Evolutionary conservation across 2,797 vertebrate genomes (phyloP).

Genomic region (Triplophysa yarkandensis): DNA sequence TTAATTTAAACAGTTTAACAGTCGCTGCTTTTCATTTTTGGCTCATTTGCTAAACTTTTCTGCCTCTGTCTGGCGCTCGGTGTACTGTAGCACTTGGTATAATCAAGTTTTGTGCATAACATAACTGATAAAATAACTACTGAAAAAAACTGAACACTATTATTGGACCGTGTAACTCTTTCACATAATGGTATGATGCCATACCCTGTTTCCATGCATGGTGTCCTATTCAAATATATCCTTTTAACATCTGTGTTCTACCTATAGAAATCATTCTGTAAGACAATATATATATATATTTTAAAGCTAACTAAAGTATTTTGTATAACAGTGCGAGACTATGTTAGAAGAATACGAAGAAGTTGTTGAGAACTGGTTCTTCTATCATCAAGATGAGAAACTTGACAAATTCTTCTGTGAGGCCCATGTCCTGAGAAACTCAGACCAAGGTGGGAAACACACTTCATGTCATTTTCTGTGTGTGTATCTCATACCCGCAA

Average conservation of each 20-base stretch:
- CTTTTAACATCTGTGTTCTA: neutral
- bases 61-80: too few species aligned
- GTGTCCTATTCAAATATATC: too few species aligned
- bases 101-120: too few species aligned
- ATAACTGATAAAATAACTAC: too few species aligned
- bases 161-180: too few species aligned
- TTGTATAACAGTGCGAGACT: conserved; percentile 78
- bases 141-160: too few species aligned
- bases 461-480: neutral
- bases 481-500: neutral
- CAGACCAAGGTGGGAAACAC: conserved; percentile 71
- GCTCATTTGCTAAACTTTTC: too few species aligned
- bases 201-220: too few species aligned
- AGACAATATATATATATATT: neutral
- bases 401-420: conserved; percentile 83
- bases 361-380: conserved; percentile 86
- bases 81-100: too few species aligned
- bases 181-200: too few species aligned
- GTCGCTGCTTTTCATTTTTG: too few species aligned
- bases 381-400: conserved; percentile 81
- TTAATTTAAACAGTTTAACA: too few species aligned
- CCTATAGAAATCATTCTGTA: neutral
- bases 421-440: conserved; percentile 72
- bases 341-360: conserved; percentile 87
- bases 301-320: conserved; percentile 25